Evolutionary conservation across 2,888 invertebrate genomes (phyloP), one percentile per base, ranked within the genome.

Genomic region (Ectemnius lituratus): DNA sequence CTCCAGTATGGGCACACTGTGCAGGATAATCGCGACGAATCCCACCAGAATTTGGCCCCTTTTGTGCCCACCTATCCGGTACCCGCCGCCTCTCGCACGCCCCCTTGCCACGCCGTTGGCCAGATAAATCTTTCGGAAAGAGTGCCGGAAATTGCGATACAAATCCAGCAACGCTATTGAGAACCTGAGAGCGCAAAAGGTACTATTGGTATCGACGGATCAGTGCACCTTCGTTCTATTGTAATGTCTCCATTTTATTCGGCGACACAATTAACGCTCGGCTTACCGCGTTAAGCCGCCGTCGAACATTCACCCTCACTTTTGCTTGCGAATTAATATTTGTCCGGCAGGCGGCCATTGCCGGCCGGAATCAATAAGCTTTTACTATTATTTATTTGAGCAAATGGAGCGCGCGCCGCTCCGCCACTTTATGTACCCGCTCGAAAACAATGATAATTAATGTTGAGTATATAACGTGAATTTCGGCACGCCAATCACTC

Each of bases 381-480:
- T 75, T 73, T 73, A 72, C 81, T 81, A 81, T 81, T 79, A 81
- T 81, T 81, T 81, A 81, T 77, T 66, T 70, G 63, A 63, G 52
- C 67, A 58, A 70, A 69, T 73, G 78, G 75, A 75, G 72, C 75
- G 75, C 49, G 49, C 49, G 49, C 8, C 58, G 69, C 46, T 23
- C 59, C 46, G 58, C 59, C 23, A 28, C 56, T 49, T 69, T 72
- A 65, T 62, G 58, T 45, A 63, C 56, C 71, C 70, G 58, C 56
- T 45, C 16, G 62, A 49, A 45, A 61, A 59, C 63, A 37, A 37
- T 37, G 37, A 37, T 68, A 28, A 69, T 61, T 66, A 70, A 73
- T 73, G 75, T 75, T 80, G 78, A 69, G 74, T 65, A 8, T 11
- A 37, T 37, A 37, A 37, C 5, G 8, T 37, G 37, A 37, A 37